phyloP scores from a whole-genome alignment of 2,113 vertebrate species.

The Cynocephalus volans region DNA sequence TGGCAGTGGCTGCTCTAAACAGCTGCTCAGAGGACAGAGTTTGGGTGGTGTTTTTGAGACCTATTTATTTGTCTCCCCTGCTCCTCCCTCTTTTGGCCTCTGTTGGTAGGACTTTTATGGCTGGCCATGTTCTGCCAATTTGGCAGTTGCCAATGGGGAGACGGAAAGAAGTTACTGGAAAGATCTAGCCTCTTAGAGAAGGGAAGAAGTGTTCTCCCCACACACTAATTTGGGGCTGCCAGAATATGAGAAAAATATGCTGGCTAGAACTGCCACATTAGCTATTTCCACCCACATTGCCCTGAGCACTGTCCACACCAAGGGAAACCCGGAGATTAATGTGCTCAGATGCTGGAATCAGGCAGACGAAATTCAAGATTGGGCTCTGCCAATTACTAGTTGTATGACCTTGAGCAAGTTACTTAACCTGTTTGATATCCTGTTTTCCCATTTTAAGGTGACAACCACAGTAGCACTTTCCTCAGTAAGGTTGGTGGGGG shows the following conservation, averaged over 20 bases:
- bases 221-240: not conserved
- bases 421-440: not conserved
- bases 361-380: constrained; percentile 2
- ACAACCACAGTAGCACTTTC: not conserved
- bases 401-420: constrained; percentile 22
- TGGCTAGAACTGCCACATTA: not conserved
- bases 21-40: not conserved
- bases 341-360: not conserved
- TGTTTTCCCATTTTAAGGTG: constrained; percentile 53
- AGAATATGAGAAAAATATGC: constrained; percentile 13
- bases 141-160: not conserved
- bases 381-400: not conserved
- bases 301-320: not conserved
- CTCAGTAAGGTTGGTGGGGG: not conserved
- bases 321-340: not conserved
- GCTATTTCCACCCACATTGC: not conserved
- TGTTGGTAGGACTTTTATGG: constrained; percentile 8
- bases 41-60: constrained; percentile 2
- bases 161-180: not conserved
- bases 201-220: not conserved
- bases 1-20: not conserved
- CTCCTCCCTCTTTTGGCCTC: constrained; percentile 39
- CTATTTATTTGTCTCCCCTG: not conserved
- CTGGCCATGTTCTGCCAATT: not conserved
- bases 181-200: constrained; percentile 3